Evolutionary conservation across 2,888 invertebrate species (phyloP), one percentile per base, ranked within the genome.

Genomic region (Dynastes grantii): DNA sequence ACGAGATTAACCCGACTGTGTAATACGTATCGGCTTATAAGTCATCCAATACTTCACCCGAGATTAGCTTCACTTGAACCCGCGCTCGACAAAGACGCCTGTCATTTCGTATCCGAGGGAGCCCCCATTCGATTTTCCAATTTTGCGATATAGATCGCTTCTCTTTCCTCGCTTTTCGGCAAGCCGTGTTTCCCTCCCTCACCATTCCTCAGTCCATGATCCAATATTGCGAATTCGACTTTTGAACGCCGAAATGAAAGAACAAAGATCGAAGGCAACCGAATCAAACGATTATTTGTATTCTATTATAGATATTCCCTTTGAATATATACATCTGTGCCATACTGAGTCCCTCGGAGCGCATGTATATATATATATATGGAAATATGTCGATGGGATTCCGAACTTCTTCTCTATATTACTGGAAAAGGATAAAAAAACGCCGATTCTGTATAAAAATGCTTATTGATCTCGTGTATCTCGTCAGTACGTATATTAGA

Each of bases 211-310:
- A 13, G 2, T 8, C 29, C 63, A 8, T 58, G n/a, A 68, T 68
- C 68, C 51, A 51, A 68, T 68, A 51, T 68, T n/a, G 68, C 51
- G 68, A 51, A 51, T 51, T 29, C 51, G 51, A 68, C 68, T 63
- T 45, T 51, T 40, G 29, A 27, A 13, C 29, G 29, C 3, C 4
- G 68, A 51, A 68, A 68, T 68, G 68, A 68, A 68, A 68, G 68
- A 68, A 68, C 68, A 68, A 68, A 68, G 51, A 29, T 29, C 63
- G 63, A 63, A 32, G 32, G 68, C 27, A 53, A 68, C 68, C 68
- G 51, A 68, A 68, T 68, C 68, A 68, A 68, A 68, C 68, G 68
- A 68, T 68, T 68, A 68, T 68, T 68, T 68, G 65, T 67, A 67
- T 67, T 67, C 65, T 45, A 67, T 67, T 67, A 67, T 22, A 49